phyloP scores from a whole-genome alignment of 2,888 invertebrate genomes.

The Lordiphosa andalusiaca region DNA sequence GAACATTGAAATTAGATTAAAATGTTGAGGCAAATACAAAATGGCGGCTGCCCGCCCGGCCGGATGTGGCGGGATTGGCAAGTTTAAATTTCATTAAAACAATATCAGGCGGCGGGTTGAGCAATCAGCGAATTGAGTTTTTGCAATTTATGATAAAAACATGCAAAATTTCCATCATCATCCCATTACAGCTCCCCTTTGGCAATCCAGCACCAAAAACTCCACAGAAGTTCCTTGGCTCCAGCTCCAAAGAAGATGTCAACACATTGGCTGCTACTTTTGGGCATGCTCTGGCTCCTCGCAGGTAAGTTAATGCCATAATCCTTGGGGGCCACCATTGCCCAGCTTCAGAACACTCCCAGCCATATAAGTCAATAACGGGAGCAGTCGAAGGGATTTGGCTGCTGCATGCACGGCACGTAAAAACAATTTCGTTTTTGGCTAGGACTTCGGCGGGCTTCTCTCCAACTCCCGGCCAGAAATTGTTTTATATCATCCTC shows the following conservation, averaged over 20 bases:
- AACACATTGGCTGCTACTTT: conserved; percentile 39
- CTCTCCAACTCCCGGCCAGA: conserved; percentile 4
- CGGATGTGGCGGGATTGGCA: background rate
- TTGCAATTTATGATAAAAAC: too few relatives aligned
- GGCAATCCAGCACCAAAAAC: too few relatives aligned
- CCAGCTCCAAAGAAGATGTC: too few relatives aligned
- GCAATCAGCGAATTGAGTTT: too few relatives aligned
- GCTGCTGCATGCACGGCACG: conserved; percentile 44
- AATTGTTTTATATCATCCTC: conserved; percentile 60
- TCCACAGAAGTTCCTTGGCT: too few relatives aligned
- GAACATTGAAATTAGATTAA: conserved; percentile 52
- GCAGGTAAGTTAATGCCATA: conserved; percentile 42
- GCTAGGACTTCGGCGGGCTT: conserved; percentile 17
- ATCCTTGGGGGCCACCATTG: too few relatives aligned
- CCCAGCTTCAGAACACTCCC: too few relatives aligned
- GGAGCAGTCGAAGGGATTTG: conserved; percentile 6
- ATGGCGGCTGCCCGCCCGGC: conserved; percentile 32
- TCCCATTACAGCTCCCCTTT: background rate
- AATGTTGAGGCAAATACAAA: conserved; percentile 42
- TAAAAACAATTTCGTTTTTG: conserved; percentile 53
- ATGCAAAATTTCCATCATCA: too few relatives aligned
- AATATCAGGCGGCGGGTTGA: conserved; percentile 18
- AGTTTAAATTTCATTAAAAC: conserved; percentile 44
- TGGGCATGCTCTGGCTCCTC: conserved; percentile 35
- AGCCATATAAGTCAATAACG: conserved; percentile 20